phyloP scores from a whole-genome alignment of 2,797 vertebrate species.

The Acipenser oxyrinchus region DNA sequence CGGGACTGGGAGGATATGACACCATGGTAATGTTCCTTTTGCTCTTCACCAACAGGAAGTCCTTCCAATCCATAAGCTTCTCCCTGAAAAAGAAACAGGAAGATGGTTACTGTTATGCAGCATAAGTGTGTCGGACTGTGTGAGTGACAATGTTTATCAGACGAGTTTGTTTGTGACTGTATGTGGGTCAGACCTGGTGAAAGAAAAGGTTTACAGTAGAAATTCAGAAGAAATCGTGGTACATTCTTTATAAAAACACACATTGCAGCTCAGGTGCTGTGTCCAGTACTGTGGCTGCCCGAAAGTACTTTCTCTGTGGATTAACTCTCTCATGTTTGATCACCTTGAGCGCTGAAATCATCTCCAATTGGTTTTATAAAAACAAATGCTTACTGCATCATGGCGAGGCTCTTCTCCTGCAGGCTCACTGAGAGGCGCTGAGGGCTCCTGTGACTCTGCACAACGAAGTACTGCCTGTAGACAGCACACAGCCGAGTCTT shows the following conservation, averaged over 20 bases:
- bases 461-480: slow-evolving; percentile 79
- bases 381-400: slow-evolving; percentile 69
- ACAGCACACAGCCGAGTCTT: slow-evolving; percentile 79
- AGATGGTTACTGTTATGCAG: neutral
- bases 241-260: no score
- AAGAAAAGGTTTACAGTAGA: no score
- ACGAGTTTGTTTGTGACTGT: slow-evolving; percentile 8
- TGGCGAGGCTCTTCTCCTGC: slow-evolving; percentile 68
- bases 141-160: no score
- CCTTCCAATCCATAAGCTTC: slow-evolving; percentile 87
- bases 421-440: slow-evolving; percentile 66
- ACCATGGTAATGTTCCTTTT: slow-evolving; percentile 91
- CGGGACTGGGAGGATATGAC: slow-evolving; percentile 74
- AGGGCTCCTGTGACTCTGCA: slow-evolving; percentile 32
- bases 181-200: no score
- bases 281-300: no score
- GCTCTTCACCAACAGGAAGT: slow-evolving; percentile 93
- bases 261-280: no score
- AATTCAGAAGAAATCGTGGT: no score
- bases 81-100: slow-evolving; percentile 58
- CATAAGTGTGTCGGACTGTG: no score
- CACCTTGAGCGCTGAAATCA: no score
- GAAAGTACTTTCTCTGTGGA: no score
- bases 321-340: no score
- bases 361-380: neutral